phyloP scores from a whole-genome alignment of 2,888 invertebrate genomes.

The Dryobota labecula region DNA sequence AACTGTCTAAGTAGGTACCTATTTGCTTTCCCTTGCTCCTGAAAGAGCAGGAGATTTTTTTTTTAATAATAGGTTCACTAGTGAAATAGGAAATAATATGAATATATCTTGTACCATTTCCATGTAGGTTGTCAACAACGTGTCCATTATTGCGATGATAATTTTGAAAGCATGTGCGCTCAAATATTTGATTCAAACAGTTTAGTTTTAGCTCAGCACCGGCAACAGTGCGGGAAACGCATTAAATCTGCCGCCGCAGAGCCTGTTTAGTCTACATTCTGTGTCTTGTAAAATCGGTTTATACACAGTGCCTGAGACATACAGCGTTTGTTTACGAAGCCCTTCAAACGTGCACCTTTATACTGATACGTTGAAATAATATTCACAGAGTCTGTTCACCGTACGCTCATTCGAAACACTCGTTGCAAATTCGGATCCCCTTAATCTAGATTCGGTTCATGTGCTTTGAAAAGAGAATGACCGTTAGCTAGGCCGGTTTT shows the following conservation, averaged over 20 bases:
- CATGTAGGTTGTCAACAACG: constrained; percentile 17
- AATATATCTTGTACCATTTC: constrained; percentile 1
- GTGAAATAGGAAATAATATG: neutral
- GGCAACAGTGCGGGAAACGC: constrained; percentile 68
- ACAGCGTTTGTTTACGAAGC: constrained; percentile 77
- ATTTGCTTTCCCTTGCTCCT: neutral
- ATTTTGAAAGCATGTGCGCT: constrained; percentile 23
- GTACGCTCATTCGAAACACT: constrained; percentile 28
- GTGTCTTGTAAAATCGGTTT: constrained; percentile 78
- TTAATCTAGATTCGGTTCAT: constrained; percentile 64
- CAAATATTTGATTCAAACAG: constrained; percentile 57
- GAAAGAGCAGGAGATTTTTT: neutral
- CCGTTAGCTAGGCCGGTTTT: constrained; percentile 83
- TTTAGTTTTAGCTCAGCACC: constrained; percentile 51
- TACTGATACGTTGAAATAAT: constrained; percentile 61
- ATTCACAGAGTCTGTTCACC: constrained; percentile 42
- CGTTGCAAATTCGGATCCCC: constrained; percentile 45
- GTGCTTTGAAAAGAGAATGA: constrained; percentile 67
- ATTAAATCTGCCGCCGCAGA: constrained; percentile 74
- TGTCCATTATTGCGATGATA: constrained; percentile 12
- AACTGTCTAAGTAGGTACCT: neutral
- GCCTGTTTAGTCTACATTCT: constrained; percentile 84
- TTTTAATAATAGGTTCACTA: neutral
- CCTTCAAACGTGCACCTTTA: constrained; percentile 70
- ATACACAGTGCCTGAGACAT: constrained; percentile 70